phyloP scores from a whole-genome alignment of 2,113 vertebrate species.

The Scophthalmus maximus region DNA sequence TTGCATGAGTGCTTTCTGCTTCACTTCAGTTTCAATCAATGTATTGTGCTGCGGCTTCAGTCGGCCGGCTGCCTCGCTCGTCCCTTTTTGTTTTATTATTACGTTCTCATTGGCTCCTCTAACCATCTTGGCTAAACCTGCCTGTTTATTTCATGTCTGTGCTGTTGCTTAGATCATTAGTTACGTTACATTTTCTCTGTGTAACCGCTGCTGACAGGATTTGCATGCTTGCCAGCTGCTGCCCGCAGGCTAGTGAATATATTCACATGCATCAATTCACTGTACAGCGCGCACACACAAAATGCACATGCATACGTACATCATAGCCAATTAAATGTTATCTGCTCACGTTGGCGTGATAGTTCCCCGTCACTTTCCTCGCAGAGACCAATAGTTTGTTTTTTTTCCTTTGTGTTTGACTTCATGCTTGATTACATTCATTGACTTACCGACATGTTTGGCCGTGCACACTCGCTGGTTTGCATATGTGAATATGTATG shows the following conservation, averaged over 20 bases:
- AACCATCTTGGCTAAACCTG: conserved; percentile 33
- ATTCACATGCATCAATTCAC: conserved; percentile 27
- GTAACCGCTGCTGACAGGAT: conserved; percentile 40
- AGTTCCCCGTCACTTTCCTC: conserved; percentile 8
- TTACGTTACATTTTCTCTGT: conserved; percentile 45
- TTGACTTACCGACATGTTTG: conserved; percentile 46
- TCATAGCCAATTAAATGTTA: conserved; percentile 28
- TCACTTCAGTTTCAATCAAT: conserved; percentile 47
- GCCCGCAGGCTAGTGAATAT: conserved; percentile 24
- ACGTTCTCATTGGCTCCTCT: conserved; percentile 19
- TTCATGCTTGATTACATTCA: conserved; percentile 49
- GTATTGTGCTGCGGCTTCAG: conserved; percentile 18
- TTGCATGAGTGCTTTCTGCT: conserved; percentile 44
- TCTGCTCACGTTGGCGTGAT: conserved; percentile 4
- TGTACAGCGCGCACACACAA: conserved; percentile 11
- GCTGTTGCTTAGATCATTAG: conserved; percentile 50
- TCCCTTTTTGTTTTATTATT: conserved; percentile 38
- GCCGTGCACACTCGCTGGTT: conserved; percentile 45
- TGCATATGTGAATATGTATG: conserved; percentile 29
- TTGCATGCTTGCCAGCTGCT: conserved; percentile 42
- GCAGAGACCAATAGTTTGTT: conserved; percentile 23
- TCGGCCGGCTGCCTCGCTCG: conserved; percentile 12
- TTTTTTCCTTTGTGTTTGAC: conserved; percentile 52
- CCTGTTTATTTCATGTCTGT: conserved; percentile 32
- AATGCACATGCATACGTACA: conserved; percentile 10